Evolutionary conservation across 2,113 vertebrate species (phyloP).

Genomic region (Coptodon rendalli): DNA sequence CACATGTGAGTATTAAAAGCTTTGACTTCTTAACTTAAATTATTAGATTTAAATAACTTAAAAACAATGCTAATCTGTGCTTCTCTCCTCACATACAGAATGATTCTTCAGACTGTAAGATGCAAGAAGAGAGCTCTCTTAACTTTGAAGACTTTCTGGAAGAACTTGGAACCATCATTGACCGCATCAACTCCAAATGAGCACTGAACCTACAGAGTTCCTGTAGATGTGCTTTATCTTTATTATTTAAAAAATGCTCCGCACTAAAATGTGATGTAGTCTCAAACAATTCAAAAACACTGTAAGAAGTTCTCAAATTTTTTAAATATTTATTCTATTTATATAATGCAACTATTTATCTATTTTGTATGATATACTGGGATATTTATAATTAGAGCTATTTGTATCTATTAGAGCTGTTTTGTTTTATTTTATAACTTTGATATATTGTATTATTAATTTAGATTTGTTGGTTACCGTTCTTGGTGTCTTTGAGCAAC

Average conservation of each 20-base stretch:
- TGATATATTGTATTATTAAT: background rate
- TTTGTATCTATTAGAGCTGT: background rate
- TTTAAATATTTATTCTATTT: conserved; percentile 22
- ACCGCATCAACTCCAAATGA: rapidly evolving
- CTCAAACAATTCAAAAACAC: background rate
- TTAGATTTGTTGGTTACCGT: background rate
- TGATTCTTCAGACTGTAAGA: background rate
- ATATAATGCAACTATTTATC: background rate
- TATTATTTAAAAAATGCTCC: background rate
- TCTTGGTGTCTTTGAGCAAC: background rate
- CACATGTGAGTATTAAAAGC: background rate
- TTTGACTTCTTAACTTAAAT: background rate
- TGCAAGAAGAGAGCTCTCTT: no score
- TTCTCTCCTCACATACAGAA: background rate
- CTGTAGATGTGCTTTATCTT: background rate
- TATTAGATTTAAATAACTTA: background rate
- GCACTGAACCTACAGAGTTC: background rate
- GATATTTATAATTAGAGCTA: background rate
- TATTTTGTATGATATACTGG: background rate
- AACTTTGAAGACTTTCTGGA: background rate
- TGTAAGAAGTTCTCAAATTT: conserved; percentile 21
- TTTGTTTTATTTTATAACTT: background rate
- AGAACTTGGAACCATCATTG: rapidly evolving
- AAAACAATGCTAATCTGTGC: background rate
- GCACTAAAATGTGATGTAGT: conserved; percentile 7